Percentiles rank a stretch among this genome's conserved stretches.
phyloP scores from a whole-genome alignment of 1,140 invertebrate species.

The Dendroctonus ponderosae region DNA sequence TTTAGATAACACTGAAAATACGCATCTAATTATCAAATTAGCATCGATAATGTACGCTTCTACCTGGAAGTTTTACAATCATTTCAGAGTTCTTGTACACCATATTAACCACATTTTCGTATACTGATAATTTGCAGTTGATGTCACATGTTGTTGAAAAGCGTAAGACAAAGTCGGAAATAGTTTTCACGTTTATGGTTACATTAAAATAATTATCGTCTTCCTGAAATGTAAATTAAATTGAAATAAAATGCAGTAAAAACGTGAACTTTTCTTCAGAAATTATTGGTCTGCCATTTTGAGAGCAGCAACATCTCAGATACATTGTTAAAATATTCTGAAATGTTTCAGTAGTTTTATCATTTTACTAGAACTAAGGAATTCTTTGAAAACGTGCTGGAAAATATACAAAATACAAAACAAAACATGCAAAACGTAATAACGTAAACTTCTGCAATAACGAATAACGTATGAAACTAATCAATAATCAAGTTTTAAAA shows the following conservation, averaged over 20 bases:
- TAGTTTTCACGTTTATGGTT: conserved; percentile 37
- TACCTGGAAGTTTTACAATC: conserved; percentile 4
- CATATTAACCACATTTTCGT: conserved; percentile 39
- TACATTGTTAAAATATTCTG: no score
- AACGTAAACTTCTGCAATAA: no score
- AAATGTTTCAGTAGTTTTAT: no score
- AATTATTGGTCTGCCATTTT: no score
- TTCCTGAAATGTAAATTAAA: conserved; percentile 24
- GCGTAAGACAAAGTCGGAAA: conserved; percentile 39
- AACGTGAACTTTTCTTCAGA: no score
- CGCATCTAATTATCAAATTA: conserved; percentile 5
- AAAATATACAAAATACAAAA: no score
- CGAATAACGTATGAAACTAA: neutral
- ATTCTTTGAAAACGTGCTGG: no score
- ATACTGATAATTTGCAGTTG: conserved; percentile 44
- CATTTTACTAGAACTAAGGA: no score
- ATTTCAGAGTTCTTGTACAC: conserved; percentile 44
- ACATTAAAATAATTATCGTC: conserved; percentile 38
- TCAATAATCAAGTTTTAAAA: neutral
- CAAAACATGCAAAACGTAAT: no score
- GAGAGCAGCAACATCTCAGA: no score
- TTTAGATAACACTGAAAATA: conserved; percentile 41
- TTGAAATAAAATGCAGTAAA: neutral
- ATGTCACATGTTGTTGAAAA: conserved; percentile 39
- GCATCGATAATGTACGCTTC: neutral